Conservation (phyloP, 1,140 invertebrate species). For the Ostrea edulis region DNA sequence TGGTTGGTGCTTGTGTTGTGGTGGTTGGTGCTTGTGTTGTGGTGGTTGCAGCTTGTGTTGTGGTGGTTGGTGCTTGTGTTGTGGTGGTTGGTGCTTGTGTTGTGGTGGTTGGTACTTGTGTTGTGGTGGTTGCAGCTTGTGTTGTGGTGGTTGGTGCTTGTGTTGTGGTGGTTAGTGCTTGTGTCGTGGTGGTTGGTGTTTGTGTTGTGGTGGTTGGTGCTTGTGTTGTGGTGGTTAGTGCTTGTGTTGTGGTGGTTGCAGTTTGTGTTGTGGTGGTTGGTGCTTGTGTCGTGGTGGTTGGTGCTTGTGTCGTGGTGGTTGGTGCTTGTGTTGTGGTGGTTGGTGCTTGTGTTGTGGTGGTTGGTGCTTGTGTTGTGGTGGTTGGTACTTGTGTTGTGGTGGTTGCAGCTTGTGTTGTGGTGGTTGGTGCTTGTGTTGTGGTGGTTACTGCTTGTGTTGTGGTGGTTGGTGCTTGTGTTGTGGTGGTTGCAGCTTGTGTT, state of each 20-base stretch:
- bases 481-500: no score
- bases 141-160: neutral
- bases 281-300: neutral
- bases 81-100: neutral
- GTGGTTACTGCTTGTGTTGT: no score
- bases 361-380: neutral
- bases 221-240: neutral
- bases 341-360: neutral
- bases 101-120: no score
- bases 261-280: neutral
- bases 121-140: neutral
- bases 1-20: neutral
- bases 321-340: neutral
- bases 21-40: neutral
- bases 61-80: neutral
- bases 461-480: no score
- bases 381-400: neutral
- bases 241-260: neutral
- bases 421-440: no score
- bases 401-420: neutral
- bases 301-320: neutral
- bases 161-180: neutral
- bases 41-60: neutral
- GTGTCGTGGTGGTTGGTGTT: neutral
- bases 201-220: neutral